Percentiles rank a stretch among this genome's conserved stretches.
phyloP scores from a whole-genome alignment of 2,797 vertebrate species.

The Morelia viridis region DNA sequence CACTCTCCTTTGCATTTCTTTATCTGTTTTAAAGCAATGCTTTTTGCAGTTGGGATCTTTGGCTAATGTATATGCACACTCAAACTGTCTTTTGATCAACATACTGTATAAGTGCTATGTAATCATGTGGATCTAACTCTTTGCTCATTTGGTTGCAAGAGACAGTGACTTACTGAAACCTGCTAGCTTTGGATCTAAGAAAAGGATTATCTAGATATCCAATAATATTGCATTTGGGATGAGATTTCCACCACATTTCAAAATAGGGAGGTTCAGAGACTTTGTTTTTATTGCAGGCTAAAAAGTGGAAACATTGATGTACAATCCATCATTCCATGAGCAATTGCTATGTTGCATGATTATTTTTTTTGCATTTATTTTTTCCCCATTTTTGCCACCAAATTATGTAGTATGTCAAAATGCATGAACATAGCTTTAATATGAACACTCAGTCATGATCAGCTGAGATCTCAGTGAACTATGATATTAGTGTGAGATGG shows the following conservation, averaged over 20 bases:
- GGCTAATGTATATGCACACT: not conserved
- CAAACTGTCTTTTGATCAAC: not conserved
- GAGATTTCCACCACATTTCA: not conserved
- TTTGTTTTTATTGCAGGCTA: not conserved
- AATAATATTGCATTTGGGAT: not conserved
- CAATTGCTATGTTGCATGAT: slow-evolving; percentile 1
- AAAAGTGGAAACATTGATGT: not conserved
- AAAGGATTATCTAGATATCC: not conserved
- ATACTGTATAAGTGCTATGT: not conserved
- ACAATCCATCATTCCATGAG: slow-evolving; percentile 25
- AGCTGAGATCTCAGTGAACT: slow-evolving; percentile 36
- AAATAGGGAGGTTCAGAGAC: not conserved
- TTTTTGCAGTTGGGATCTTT: not conserved
- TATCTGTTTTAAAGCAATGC: not conserved
- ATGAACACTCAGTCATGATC: slow-evolving; percentile 45
- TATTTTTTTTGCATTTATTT: not conserved
- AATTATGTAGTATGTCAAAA: not conserved
- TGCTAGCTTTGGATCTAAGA: not conserved
- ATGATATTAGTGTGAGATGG: slow-evolving; percentile 38
- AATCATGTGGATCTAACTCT: not conserved
- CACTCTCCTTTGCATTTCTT: not conserved
- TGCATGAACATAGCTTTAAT: slow-evolving; percentile 17
- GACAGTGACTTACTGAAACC: not conserved
- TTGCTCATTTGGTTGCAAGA: not conserved
- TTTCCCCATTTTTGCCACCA: slow-evolving; percentile 22